Base-by-base conservation (phyloP, 2,113 vertebrate species). In the Anarrhichthys ocellatus region DNA sequence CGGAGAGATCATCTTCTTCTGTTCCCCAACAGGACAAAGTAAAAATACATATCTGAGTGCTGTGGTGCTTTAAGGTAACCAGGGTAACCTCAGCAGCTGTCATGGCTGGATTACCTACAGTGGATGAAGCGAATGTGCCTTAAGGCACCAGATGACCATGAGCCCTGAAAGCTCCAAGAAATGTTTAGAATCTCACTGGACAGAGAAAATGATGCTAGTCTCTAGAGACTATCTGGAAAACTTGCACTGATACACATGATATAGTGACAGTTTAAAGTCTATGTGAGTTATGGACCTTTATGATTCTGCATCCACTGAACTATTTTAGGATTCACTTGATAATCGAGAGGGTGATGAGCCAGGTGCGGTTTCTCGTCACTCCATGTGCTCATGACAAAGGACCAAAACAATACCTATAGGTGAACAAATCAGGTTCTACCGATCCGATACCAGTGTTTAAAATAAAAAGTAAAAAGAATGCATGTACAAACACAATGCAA, bases 21-120 rank as follows among this genome's bases (percentile, higher is more conserved):
- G 52, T 48, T 11, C 2, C 11, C 48, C 32, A 29, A 29, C 46
- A 78, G 72, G 70, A 75, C 64, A n/a, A n/a, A 66, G 27, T 50
- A 18, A 32, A 9, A 32, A 42, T n/a, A 17, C 1, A 56, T 13
- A 84, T 36, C 29, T 24, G 50, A 54, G 54, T 6, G 11, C 29
- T 14, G 61, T 9, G 15, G 48, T 18, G 61, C 70, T 78, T 81
- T 80, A 34, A 76, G 63, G 80, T 83, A 74, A 72, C 66, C 69
- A 54, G 22, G 83, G 71, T 32, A 59, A 84, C 71, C 54, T 79
- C 7, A 5, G 56, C 71, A 48, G 42, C 56, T 67, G 36, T 42
- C 70, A 61, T 50, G n/a, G 64, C 72, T 50, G 74, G 65, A 71
- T 84, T 76, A 54, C 48, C 52, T 11, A 11, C 66, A 36, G 62